Percentiles rank a stretch among this genome's conserved stretches.
Conservation (phyloP, 2,113 vertebrate genomes). For the Campylorhamphus procurvoides region DNA sequence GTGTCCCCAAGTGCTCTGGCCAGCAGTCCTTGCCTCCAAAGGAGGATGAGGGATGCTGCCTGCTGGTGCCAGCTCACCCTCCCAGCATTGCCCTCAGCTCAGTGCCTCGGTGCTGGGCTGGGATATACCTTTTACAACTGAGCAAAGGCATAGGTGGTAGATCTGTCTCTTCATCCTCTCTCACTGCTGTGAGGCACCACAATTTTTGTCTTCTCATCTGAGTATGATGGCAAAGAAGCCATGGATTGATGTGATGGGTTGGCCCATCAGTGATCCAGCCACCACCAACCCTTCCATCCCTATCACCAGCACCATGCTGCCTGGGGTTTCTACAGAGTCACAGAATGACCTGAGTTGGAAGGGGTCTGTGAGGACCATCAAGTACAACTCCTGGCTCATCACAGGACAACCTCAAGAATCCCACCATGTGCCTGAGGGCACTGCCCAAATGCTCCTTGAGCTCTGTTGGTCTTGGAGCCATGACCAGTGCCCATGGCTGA, state of each 20-base stretch:
- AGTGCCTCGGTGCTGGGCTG: neutral
- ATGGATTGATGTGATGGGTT: neutral
- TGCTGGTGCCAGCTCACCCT: neutral
- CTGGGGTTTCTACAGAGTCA: neutral
- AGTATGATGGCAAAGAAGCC: neutral
- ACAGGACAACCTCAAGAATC: neutral
- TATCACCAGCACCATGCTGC: neutral
- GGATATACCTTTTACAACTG: neutral
- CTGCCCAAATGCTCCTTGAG: neutral
- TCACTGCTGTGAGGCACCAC: neutral
- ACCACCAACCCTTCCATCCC: neutral
- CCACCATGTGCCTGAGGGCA: neutral
- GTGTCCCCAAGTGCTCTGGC: neutral
- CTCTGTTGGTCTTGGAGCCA: neutral
- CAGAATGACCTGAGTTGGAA: neutral
- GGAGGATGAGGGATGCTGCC: neutral
- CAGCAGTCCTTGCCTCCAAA: neutral
- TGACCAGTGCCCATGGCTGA: neutral
- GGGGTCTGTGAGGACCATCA: no score
- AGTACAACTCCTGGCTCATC: neutral
- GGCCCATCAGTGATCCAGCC: neutral
- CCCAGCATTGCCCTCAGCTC: neutral
- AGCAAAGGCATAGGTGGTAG: neutral
- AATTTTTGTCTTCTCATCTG: neutral
- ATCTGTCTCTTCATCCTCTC: neutral